Evolutionary conservation across 2,888 invertebrate species (phyloP), one percentile per base, ranked within the genome.

Genomic region (Limnephilus rhombicus): DNA sequence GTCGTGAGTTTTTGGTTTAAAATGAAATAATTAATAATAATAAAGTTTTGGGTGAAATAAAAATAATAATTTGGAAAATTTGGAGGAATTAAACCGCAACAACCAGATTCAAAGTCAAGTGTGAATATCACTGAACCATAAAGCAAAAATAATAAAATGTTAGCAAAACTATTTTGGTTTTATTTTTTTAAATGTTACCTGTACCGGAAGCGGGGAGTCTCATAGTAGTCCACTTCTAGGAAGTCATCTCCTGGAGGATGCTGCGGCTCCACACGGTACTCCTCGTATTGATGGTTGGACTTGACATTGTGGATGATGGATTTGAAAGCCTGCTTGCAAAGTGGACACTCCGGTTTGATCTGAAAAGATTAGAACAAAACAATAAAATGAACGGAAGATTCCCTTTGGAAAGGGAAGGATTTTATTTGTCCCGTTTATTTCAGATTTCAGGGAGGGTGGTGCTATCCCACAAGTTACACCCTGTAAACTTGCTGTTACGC

Each of bases 281-380:
- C 98, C 94, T 99, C 99, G 95, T 98, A 99, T 94, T 98, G 98
- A 94, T 97, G 97, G 94, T 98, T 98, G 0, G 98, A 98, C 94
- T 98, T 97, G 5, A 99, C 98, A 97, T 98, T 99, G 95, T 99
- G 98, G 93, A 99, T 98, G 92, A 99, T 99, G 12, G 98, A 98
- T 94, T 97, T 98, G 95, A 99, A 99, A 5, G 97, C 97, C 95
- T 98, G 98, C 95, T 99, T 99, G 95, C 99, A 99, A 0, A 99
- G 96, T 0, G 99, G 99, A 95, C 99, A 99, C 94, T 98, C 99
- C 0, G 99, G 97, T 95, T 99, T 99, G 24, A 99, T 98, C 98
- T 98, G 95, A 11, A 96, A 96, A 92, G 90, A 92, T 89, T 24
- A 89, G n/a, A 91, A 82, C 3, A 4, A 41, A 9, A 7, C 68